Conservation (phyloP, 2,113 vertebrate genomes). For the Xiphophorus maculatus region DNA sequence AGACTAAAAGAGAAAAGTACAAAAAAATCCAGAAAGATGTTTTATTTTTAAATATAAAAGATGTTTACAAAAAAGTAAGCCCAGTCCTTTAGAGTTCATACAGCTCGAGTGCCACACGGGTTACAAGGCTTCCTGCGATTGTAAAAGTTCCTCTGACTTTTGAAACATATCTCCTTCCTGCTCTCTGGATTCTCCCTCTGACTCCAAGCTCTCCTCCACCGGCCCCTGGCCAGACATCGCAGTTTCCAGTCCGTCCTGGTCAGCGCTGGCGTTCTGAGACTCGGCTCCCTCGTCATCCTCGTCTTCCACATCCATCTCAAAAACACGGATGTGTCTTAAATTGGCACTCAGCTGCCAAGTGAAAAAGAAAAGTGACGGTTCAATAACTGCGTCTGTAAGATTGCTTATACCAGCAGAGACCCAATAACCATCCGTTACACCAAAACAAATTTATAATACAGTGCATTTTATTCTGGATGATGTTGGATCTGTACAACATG, state of each 20-base stretch:
- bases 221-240: conserved; percentile 60
- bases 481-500: too few relatives aligned
- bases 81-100: background rate
- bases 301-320: conserved; percentile 98
- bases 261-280: conserved; percentile 78
- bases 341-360: conserved; percentile 89
- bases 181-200: conserved; percentile 23
- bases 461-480: background rate
- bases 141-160: conserved; percentile 49
- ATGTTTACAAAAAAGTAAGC: background rate
- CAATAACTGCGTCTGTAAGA: background rate
- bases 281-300: conserved; percentile 91
- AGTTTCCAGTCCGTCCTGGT: conserved; percentile 78
- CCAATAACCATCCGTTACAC: background rate
- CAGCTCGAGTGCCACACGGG: conserved; percentile 27
- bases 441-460: background rate
- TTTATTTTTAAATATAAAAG: conserved; percentile 7
- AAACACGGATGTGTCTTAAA: conserved; percentile 92
- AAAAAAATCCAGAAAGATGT: background rate
- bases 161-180: conserved; percentile 8
- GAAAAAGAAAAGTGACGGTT: conserved; percentile 1
- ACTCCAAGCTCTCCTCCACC: conserved; percentile 42
- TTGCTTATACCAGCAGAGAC: background rate
- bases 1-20: background rate
- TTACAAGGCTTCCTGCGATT: conserved; percentile 68